Conservation (phyloP, 2,797 vertebrate species). For the Telmatherina bonti region DNA sequence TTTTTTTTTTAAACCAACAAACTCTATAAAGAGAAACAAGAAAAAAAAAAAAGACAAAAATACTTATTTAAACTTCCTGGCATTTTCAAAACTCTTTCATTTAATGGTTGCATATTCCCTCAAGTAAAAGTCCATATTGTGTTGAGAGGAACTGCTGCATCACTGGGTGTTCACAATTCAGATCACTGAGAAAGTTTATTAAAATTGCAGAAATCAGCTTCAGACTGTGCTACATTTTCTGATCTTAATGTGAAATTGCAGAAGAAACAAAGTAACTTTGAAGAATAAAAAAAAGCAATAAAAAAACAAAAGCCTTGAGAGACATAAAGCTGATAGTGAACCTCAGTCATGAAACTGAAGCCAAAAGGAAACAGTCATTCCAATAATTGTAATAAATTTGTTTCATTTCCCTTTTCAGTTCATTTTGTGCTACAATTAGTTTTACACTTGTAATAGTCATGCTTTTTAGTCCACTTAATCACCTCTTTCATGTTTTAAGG, state of each 20-base stretch:
- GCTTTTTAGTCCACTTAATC: not conserved
- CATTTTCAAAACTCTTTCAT: constrained; percentile 19
- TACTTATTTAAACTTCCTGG: constrained; percentile 9
- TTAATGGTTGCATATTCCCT: constrained; percentile 5
- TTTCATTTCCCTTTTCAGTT: not conserved
- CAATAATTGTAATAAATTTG: not conserved
- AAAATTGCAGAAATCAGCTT: constrained; percentile 26
- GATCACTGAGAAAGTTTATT: constrained; percentile 27
- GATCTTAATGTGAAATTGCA: not conserved
- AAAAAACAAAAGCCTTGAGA: not conserved
- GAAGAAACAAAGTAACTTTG: not conserved
- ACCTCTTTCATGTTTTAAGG: not conserved
- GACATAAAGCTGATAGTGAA: not conserved
- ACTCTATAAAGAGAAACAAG: constrained; percentile 23
- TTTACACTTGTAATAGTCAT: not conserved
- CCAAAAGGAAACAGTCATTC: not conserved
- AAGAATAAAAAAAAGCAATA: not conserved
- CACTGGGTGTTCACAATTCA: not conserved
- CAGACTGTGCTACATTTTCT: constrained; percentile 8
- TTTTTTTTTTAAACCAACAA: constrained; percentile 10
- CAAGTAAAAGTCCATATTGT: not conserved
- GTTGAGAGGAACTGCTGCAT: constrained; percentile 14
- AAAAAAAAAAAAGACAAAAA: constrained; percentile 29
- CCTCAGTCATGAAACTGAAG: not conserved
- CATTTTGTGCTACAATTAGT: not conserved